Conservation (phyloP, 1,140 invertebrate genomes). For the Cydia fagiglandana region DNA sequence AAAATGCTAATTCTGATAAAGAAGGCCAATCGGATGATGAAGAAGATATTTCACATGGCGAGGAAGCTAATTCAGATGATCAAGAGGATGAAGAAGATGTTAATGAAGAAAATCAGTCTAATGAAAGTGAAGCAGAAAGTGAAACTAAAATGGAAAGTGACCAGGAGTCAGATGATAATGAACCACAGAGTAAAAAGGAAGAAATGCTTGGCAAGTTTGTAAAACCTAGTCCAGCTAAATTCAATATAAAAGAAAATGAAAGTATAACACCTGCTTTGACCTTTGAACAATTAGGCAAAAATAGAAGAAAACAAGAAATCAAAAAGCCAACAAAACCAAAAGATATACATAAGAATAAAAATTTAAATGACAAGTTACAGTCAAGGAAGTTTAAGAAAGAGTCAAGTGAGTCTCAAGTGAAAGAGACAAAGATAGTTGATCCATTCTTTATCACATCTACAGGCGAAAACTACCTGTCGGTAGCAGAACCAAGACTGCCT, state of each 20-base stretch:
- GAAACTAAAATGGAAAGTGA: slow-evolving; percentile 5
- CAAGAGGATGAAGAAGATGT: slow-evolving; percentile 33
- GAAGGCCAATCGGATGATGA: slow-evolving; percentile 24
- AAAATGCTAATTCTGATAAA: slow-evolving; percentile 25
- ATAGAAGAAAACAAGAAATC: slow-evolving; percentile 41
- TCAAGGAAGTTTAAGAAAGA: slow-evolving; percentile 67
- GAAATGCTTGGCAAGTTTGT: background rate
- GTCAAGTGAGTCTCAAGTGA: slow-evolving; percentile 42
- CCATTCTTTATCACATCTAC: slow-evolving; percentile 81
- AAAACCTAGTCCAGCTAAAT: background rate
- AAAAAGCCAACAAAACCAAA: slow-evolving; percentile 44
- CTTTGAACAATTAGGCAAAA: slow-evolving; percentile 32
- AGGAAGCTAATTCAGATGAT: background rate
- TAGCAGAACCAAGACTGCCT: slow-evolving; percentile 72
- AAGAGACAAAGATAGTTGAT: slow-evolving; percentile 70
- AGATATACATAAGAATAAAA: slow-evolving; percentile 63
- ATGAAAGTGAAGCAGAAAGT: slow-evolving; percentile 22
- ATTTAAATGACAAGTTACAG: slow-evolving; percentile 64
- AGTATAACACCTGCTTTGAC: slow-evolving; percentile 13
- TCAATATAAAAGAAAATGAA: slow-evolving; percentile 31
- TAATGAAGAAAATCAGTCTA: slow-evolving; percentile 34
- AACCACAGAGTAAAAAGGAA: background rate
- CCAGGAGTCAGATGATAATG: slow-evolving; percentile 1
- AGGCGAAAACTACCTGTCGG: slow-evolving; percentile 80
- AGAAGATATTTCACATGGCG: slow-evolving; percentile 26